Base-by-base conservation (phyloP, 2,113 vertebrate species). In the Malurus melanocephalus region DNA sequence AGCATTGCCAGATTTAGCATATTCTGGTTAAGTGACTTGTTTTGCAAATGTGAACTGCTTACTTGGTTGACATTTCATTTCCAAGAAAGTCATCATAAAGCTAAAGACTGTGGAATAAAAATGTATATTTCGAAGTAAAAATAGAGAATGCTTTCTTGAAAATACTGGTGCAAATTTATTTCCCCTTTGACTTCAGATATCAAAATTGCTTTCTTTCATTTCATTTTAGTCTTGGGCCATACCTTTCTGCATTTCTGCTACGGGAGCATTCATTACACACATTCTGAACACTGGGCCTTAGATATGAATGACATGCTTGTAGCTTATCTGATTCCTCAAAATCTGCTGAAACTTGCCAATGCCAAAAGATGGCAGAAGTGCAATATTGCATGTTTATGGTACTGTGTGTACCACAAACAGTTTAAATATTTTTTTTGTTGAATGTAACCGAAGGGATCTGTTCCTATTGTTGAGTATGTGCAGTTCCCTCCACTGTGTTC, bases 21-120 rank as follows among this genome's bases (percentile, higher is more conserved):
- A 55, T 74, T 43, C 65, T 93, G 72, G 43, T 59, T 59, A 69
- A 49, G 45, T 32, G 33, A 38, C 56, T 85, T 80, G n/a, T 76
- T 87, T 67, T 68, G 65, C 82, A 92, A 86, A 75, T n/a, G 46
- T 74, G 78, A 82, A 52, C 67, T 46, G 20, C 78, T 90, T 30
- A 45, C 40, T 71, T 81, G 76, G 67, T 53, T 48, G 77, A 27
- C 45, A 32, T 74, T 84, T 89, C 32, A 42, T 92, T 90, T 93
- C 79, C 46, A 65, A 64, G 48, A 16, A 94, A 67, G 46, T 52
- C 23, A 35, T 32, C 51, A 60, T 80, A 66, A 92, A 84, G 40
- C 51, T 92, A 73, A 93, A 86, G 28, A 84, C 35, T 57, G 18
- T 82, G 65, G 42, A 94, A 93, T 84, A 94, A 93, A 93, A 68